Base-by-base conservation (phyloP, 2,797 vertebrate genomes). In the Aphelocoma californica region DNA sequence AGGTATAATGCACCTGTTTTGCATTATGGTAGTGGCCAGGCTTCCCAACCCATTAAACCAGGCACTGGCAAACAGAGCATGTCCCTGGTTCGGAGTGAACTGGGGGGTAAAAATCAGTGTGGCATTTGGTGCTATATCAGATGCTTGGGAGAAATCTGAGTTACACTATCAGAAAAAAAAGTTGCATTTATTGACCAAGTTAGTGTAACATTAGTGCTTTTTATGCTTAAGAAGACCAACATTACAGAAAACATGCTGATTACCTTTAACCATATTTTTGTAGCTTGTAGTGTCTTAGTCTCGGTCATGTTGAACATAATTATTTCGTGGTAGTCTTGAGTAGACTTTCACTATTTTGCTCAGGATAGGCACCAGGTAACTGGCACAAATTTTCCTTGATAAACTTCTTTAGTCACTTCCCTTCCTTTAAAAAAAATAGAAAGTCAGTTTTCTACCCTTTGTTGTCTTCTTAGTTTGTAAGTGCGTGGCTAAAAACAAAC, bases 31-130 rank as follows among this genome's bases (percentile, higher is more conserved):
- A 0, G 26, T 28, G 47, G 15, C 36, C 54, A 53, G 42, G 15
- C 13, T 34, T 58, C 54, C 31, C 42, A 64, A 26, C 4, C 12
- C 48, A 6, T 60, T 64, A 60, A 56, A 81, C 15, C 26, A 69
- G 40, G 29, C 15, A 18, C 13, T 69, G 66, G 18, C n/a, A 79
- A 69, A 54, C 11, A 54, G 38, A 82, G 54, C 0, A 0, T 8
- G 19, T 57, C 23, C 15, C 58, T 65, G 34, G 15, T 36, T 91
- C 45, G 60, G 31, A 88, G 25, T 38, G 31, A 91, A 21, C 14
- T 23, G 10, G 4, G 6, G 5, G 7, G 45, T 85, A 69, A 53
- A 87, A 88, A 69, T 34, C 64, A 61, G 2, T 18, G 36, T 14
- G 28, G 2, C 10, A 31, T 75, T 62, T 54, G 34, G 8, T 69